Percentiles rank a stretch among this genome's conserved stretches.
Conservation (phyloP, 2,888 invertebrate species). For the Tiliacea aurago region DNA sequence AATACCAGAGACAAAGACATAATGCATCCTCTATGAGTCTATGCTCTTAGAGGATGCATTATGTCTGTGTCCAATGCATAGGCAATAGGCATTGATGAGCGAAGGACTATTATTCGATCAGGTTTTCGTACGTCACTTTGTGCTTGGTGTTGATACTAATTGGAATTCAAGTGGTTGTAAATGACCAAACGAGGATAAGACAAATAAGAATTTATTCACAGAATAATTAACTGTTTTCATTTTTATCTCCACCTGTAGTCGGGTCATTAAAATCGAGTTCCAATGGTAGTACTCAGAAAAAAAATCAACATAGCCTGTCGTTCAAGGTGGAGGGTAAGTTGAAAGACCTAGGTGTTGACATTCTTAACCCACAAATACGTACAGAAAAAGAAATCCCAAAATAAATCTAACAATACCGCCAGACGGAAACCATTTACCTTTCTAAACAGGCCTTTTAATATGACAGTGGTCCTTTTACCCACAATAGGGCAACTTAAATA, state of each 20-base stretch:
- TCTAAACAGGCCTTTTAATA: constrained; percentile 38
- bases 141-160: no score
- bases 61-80: neutral
- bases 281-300: neutral
- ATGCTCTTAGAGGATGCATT: no score
- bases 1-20: constrained; percentile 6
- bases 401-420: constrained; percentile 27
- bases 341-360: no score
- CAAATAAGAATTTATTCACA: neutral
- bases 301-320: no score
- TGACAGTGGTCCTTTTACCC: constrained; percentile 41
- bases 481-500: constrained; percentile 64
- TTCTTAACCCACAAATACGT: no score
- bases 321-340: no score
- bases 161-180: neutral
- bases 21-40: neutral
- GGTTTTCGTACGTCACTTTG: neutral
- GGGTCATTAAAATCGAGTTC: neutral
- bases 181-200: neutral
- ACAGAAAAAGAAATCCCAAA: neutral
- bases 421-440: constrained; percentile 35
- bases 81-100: neutral
- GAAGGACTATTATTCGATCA: neutral
- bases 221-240: neutral
- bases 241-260: no score